Conservation (phyloP, 1,140 invertebrate genomes). For the Bombyx mori region ASM3026992v2 NC_085114.1:10623501-10624000, state of each 20-base stretch:
- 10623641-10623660: constrained; percentile 43
- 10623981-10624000: constrained; percentile 9
- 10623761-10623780: constrained; percentile 66
- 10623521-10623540: too few species aligned
- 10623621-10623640: constrained; percentile 58
- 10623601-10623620: constrained; percentile 52
- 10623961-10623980: constrained; percentile 5
- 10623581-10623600: neutral
- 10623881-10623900: constrained; percentile 17
- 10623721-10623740: constrained; percentile 72
- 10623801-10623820: constrained; percentile 34
- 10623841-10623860: constrained; percentile 12
- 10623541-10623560: constrained; percentile 3
- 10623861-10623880: constrained; percentile 15
- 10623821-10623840: constrained; percentile 52
- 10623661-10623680: constrained; percentile 28
- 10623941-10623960: neutral
- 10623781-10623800: constrained; percentile 54
- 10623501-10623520: neutral
- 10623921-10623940: neutral
- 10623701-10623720: constrained; percentile 60
- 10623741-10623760: constrained; percentile 57
- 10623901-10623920: constrained; percentile 14
- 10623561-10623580: neutral
- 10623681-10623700: constrained; percentile 42